Evolutionary conservation across 1,140 invertebrate species (phyloP).

Genomic region (Drosophila guanche): DNA sequence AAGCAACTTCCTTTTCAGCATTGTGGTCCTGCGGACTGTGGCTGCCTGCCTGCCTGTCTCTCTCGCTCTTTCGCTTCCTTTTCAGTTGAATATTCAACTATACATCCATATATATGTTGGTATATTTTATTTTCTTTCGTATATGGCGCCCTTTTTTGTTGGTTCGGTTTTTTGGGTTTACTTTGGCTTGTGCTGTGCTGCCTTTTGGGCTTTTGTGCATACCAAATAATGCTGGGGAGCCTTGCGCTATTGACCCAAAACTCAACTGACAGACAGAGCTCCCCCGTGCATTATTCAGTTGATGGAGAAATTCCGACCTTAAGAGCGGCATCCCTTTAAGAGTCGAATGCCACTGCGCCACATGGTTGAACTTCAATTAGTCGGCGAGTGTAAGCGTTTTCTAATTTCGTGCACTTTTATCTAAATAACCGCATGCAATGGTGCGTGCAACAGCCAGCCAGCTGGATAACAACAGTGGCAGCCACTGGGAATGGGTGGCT

Average conservation of each 20-base stretch:
- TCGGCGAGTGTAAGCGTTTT: slow-evolving; percentile 38
- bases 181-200: slow-evolving; percentile 10
- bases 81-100: slow-evolving; percentile 20
- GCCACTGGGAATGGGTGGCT: background rate
- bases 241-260: slow-evolving; percentile 59
- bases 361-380: slow-evolving; percentile 40
- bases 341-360: background rate
- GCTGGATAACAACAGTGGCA: slow-evolving; percentile 8
- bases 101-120: slow-evolving; percentile 10
- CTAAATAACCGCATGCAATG: slow-evolving; percentile 67
- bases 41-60: slow-evolving; percentile 10
- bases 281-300: slow-evolving; percentile 39
- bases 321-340: slow-evolving; percentile 27
- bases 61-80: slow-evolving; percentile 30
- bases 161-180: background rate
- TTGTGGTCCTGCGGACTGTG: slow-evolving; percentile 50
- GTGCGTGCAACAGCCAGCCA: slow-evolving; percentile 46
- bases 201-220: slow-evolving; percentile 58
- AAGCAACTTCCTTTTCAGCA: slow-evolving; percentile 78
- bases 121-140: slow-evolving; percentile 37
- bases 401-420: slow-evolving; percentile 64
- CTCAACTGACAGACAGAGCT: slow-evolving; percentile 8
- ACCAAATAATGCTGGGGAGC: slow-evolving; percentile 36
- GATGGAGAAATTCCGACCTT: slow-evolving; percentile 20
- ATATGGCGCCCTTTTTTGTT: slow-evolving; percentile 22